Percentiles rank a stretch among this genome's conserved stretches.
Conservation (phyloP, 2,797 vertebrate genomes). For the Leucoraja ocellata region DNA sequence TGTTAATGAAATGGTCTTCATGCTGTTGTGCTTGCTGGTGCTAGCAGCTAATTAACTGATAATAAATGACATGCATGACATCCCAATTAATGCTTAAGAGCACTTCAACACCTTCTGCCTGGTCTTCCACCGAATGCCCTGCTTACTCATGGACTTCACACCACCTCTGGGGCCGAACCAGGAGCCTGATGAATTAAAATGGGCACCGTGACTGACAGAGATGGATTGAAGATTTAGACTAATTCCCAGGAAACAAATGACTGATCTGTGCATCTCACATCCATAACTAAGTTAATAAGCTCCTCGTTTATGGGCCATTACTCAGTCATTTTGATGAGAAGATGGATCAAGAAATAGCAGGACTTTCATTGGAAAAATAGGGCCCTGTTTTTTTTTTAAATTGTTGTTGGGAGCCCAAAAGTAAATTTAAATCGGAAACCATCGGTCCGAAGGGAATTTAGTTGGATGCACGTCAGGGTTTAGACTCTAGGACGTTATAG, state of each 20-base stretch:
- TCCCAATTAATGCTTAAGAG: conserved; percentile 28
- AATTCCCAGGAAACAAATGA: conserved; percentile 51
- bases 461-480: no score
- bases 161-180: conserved; percentile 25
- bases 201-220: conserved; percentile 60
- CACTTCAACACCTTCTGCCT: conserved; percentile 33
- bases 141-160: background rate
- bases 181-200: conserved; percentile 60
- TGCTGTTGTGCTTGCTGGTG: conserved; percentile 16
- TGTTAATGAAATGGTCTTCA: conserved; percentile 31
- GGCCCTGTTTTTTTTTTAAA: background rate
- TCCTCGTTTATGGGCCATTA: conserved; percentile 65
- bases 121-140: background rate
- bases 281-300: conserved; percentile 67
- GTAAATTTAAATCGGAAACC: background rate
- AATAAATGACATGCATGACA: conserved; percentile 33
- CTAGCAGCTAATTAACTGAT: conserved; percentile 28
- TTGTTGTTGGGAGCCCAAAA: background rate
- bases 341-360: conserved; percentile 31
- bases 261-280: conserved; percentile 59
- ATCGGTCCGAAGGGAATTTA: no score
- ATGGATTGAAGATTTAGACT: conserved; percentile 60
- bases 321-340: conserved; percentile 54
- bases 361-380: background rate
- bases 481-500: no score